Evolutionary conservation across 2,797 vertebrate species (phyloP).

Genomic region (Margarornis squamiger): DNA sequence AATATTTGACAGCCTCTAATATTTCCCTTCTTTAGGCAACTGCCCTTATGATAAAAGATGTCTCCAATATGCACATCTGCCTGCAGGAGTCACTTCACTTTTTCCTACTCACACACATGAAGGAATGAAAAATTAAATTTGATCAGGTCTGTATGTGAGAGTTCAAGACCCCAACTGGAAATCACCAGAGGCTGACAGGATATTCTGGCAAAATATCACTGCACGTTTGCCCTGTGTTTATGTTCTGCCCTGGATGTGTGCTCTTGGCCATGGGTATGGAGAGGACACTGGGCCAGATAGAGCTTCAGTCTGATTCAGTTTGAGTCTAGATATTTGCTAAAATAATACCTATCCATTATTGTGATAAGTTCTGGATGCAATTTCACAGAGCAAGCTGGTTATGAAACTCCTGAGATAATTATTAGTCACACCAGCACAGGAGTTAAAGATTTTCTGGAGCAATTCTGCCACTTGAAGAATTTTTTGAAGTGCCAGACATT

Average conservation of each 20-base stretch:
- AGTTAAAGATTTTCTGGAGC: background rate
- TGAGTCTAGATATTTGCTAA: background rate
- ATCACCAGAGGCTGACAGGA: background rate
- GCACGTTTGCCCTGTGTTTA: background rate
- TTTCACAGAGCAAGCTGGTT: background rate
- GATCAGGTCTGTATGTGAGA: background rate
- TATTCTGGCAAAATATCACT: background rate
- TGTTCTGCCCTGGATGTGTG: background rate
- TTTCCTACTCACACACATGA: background rate
- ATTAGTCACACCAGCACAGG: background rate
- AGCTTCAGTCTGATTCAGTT: background rate
- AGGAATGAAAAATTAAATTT: constrained; percentile 27
- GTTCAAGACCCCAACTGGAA: background rate
- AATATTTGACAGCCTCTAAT: background rate
- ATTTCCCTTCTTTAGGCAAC: constrained; percentile 1
- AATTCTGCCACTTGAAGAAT: background rate
- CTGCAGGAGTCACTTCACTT: constrained; percentile 3
- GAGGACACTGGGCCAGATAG: background rate
- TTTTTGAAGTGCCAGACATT: background rate
- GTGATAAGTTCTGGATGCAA: background rate
- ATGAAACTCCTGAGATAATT: background rate
- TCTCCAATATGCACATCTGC: background rate
- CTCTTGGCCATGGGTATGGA: background rate
- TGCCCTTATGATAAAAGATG: background rate
- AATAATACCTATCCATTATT: background rate